A percentile compares a stretch with the other conserved stretches of the same genome.
These are phyloP conservation scores for Melanargia galathea DNA, from an alignment of 2,888 invertebrate genomes.

Conservation along the genomic window DNA sequence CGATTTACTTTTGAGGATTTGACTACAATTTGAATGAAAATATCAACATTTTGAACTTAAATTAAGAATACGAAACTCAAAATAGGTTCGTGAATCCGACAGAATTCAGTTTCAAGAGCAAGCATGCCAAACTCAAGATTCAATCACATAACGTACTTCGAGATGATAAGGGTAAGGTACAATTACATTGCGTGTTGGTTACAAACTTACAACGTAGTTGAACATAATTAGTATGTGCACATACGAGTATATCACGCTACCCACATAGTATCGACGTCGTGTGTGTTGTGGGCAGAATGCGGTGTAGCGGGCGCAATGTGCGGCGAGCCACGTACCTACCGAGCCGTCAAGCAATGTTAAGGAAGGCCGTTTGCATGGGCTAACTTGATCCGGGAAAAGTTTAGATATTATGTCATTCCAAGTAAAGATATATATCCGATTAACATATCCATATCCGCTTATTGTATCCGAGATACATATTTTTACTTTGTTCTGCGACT, in stretches of 20 bases:
- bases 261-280: conserved; percentile 45
- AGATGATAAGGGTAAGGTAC: conserved; percentile 2
- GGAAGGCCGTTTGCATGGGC: too few species aligned
- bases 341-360: conserved; percentile 34
- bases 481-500: too few species aligned
- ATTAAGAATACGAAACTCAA: not conserved
- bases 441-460: too few species aligned
- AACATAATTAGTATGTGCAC: conserved; percentile 26
- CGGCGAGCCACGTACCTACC: conserved; percentile 49
- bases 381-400: too few species aligned
- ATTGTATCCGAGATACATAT: too few species aligned
- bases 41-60: not conserved
- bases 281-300: conserved; percentile 44
- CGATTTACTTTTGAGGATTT: not conserved
- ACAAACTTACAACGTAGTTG: conserved; percentile 7
- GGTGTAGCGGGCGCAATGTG: conserved; percentile 50
- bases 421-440: too few species aligned
- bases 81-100: not conserved
- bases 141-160: not conserved
- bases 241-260: not conserved
- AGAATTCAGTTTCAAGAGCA: conserved; percentile 2
- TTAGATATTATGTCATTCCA: too few species aligned
- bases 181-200: not conserved
- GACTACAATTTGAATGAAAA: not conserved
- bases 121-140: not conserved